These are phyloP conservation scores for Thelaira solivaga DNA, from an alignment of 2,888 invertebrate genomes.

Conservation along the genomic window DNA sequence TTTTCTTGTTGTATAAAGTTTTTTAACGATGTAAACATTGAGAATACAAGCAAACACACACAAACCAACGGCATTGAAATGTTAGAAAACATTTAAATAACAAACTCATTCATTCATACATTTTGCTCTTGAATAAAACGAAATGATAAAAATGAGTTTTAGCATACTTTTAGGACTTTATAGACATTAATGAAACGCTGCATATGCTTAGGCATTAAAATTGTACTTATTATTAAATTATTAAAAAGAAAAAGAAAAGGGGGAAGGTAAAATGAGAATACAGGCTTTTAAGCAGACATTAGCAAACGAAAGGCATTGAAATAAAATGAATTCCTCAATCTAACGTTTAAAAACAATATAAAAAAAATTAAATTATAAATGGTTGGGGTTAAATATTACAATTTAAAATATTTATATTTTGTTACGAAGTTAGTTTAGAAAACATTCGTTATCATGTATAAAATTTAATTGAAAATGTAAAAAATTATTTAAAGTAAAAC, in stretches of 20 bases:
- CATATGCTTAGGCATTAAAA: conserved; percentile 49
- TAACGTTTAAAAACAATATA: no score
- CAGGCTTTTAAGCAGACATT: conserved; percentile 38
- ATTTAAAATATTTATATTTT: background rate
- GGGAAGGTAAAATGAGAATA: no score
- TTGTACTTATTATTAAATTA: conserved; percentile 45
- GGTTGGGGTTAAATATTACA: background rate
- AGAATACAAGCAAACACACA: background rate
- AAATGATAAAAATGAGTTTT: conserved; percentile 15
- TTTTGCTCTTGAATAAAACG: conserved; percentile 7
- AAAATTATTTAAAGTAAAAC: no score
- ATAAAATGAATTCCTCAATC: background rate
- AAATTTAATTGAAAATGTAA: no score
- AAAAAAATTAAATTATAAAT: no score
- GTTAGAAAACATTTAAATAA: conserved; percentile 48
- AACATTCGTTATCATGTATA: no score
- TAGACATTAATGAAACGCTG: conserved; percentile 58
- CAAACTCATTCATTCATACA: conserved; percentile 26
- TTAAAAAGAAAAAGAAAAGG: conserved; percentile 13
- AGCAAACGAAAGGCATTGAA: conserved; percentile 22
- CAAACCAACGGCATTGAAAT: conserved; percentile 51
- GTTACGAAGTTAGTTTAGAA: conserved; percentile 3
- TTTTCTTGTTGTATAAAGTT: background rate
- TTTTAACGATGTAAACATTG: conserved; percentile 40
- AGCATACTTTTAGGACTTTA: conserved; percentile 50